Evolutionary conservation across 2,888 invertebrate genomes (phyloP).

Genomic region (Ceraclea dissimilis): DNA sequence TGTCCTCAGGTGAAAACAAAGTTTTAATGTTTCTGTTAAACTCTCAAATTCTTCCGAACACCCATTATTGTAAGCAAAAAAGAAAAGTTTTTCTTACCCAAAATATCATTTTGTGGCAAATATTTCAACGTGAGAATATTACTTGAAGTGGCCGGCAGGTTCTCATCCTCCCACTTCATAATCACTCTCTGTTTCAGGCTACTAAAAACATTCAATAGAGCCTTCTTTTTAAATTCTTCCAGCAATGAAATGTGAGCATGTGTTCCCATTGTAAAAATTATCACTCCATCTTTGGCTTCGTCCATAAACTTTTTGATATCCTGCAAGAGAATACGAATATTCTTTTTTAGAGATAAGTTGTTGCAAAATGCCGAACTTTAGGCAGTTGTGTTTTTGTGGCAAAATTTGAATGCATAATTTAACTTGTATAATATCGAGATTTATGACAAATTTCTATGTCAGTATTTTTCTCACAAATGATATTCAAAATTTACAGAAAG

Average conservation of each 20-base stretch:
- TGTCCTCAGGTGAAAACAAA: too few species aligned
- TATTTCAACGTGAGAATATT: conserved; percentile 36
- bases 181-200: conserved; percentile 33
- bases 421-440: too few species aligned
- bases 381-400: background rate
- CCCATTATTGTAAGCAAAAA: too few species aligned
- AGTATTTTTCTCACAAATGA: too few species aligned
- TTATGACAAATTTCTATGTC: too few species aligned
- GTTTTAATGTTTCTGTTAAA: too few species aligned
- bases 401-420: background rate
- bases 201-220: conserved; percentile 29
- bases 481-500: too few species aligned
- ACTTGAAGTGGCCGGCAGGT: conserved; percentile 30
- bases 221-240: conserved; percentile 27
- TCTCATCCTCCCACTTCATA: conserved; percentile 39
- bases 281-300: conserved; percentile 37
- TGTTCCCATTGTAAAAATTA: conserved; percentile 40
- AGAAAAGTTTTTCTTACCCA: conserved; percentile 29
- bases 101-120: conserved; percentile 38
- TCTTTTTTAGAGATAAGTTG: too few species aligned
- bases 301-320: conserved; percentile 37
- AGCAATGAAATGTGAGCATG: conserved; percentile 28
- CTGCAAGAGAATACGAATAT: conserved; percentile 24
- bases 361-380: too few species aligned
- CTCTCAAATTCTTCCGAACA: too few species aligned